phyloP scores from a whole-genome alignment of 2,797 vertebrate genomes.

The Eulemur coronatus region DNA sequence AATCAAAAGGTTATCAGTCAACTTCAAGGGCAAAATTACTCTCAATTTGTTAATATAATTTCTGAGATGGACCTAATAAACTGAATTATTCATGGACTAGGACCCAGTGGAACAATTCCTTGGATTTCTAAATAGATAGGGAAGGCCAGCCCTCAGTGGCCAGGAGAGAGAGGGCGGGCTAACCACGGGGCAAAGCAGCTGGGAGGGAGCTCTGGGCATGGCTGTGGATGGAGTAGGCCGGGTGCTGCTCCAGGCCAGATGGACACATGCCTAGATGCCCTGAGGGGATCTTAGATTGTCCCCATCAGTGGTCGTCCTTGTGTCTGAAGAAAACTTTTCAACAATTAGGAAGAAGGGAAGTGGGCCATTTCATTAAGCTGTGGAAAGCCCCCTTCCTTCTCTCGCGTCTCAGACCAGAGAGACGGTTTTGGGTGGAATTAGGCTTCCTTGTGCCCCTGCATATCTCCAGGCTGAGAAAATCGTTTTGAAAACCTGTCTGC shows the following conservation, averaged over 20 bases:
- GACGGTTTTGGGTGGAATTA: neutral
- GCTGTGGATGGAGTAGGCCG: too few relatives aligned
- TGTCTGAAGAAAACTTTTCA: neutral
- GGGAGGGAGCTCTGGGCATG: too few relatives aligned
- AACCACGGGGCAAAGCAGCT: neutral
- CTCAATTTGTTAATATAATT: neutral
- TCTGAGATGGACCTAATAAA: neutral
- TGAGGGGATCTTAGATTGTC: neutral
- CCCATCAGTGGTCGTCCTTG: neutral
- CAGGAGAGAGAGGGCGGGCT: neutral
- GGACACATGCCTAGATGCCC: neutral
- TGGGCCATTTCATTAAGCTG: neutral
- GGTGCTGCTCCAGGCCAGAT: neutral
- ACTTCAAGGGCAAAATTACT: neutral
- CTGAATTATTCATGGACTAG: neutral
- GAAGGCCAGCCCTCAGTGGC: neutral
- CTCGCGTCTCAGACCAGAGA: neutral
- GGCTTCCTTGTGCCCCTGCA: accelerated
- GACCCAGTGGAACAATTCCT: neutral
- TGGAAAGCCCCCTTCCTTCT: neutral
- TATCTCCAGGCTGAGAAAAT: neutral
- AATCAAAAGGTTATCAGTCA: neutral
- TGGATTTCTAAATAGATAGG: neutral
- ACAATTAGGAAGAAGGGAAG: neutral
- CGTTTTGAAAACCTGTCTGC: neutral